Base-by-base conservation (phyloP, 2,888 invertebrate species). In the Lasius fuliginosus region DNA sequence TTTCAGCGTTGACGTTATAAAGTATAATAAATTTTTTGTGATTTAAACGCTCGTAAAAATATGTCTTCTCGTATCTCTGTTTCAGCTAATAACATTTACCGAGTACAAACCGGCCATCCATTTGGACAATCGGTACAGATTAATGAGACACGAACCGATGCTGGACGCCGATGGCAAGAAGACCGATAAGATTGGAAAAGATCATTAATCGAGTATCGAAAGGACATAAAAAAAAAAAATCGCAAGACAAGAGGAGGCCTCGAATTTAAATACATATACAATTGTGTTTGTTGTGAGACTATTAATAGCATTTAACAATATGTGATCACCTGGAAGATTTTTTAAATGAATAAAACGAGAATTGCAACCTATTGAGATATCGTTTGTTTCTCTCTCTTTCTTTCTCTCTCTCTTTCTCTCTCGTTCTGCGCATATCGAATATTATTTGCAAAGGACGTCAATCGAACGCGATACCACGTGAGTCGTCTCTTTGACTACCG, bases 91-190 rank as follows among this genome's bases (percentile, higher is more conserved):
- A 11, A 83, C 87, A 0, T 42, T 71, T 0, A 33, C 85, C 65
- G 77, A 91, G 3, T 81, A 69, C 87, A 69, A 90, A 40, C 94
- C 94, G 6, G 91, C 90, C 1, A 91, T 94, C 73, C 93, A 94
- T 75, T 87, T 94, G 90, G 94, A 94, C 89, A 95, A 95, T 91
- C 93, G 94, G 46, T 94, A 94, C 83, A 91, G 94, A 30, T 85
- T 93, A 46, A 93, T 95, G 93, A 88, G 94, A 40, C 85, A 91
- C 65, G 94, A 94, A 65, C 89, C 88, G 12, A 94, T 94, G 94
- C 85, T 94, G 73, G 93, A 94, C 68, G 90, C 87, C 0, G 15
- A 92, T 23, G 94, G 94, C 40, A 92, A 93, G 6, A 88, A 83
- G 33, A 94, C 93, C n/a, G 77, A 91, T 6, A 67, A 91, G 42